Base-by-base conservation (phyloP, 1,140 invertebrate genomes). In the Drosophila subobscura region DNA sequence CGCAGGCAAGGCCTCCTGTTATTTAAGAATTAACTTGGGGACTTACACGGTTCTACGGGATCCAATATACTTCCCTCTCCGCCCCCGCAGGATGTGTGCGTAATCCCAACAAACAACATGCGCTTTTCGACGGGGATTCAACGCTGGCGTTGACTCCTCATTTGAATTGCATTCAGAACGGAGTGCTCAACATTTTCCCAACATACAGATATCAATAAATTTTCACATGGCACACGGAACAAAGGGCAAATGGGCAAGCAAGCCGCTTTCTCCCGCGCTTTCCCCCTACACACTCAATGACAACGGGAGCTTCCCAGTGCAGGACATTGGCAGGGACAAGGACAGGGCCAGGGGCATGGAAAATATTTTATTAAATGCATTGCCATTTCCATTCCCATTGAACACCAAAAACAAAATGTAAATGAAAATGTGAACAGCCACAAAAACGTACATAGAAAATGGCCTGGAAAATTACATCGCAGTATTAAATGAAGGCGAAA, bases 21-120 rank as follows among this genome's bases (percentile, higher is more conserved):
- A 80, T 85, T 88, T 57, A 88, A 88, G 81, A 77, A 86, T 85
- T 61, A 86, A 71, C 77, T 72, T 74, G 47, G 40, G 55, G 47
- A 37, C 64, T 86, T 73, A 80, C 72, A 81, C 29, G 33, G 10
- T 8, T 3, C 29, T 8, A 65, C 66, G 27, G 47, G 16, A 72
- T 58, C 49, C 20, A 40, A n/a, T 25, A 41, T 41, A 12, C 20
- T n/a, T 25, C 12, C 12, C 41, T 16, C 12, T 53, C 20, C 33
- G 41, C n/a, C 20, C 20, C 3, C 33, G 3, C 33, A 37, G 33
- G 33, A 37, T 37, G 33, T 8, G 33, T n/a, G 37, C 22, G 58
- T 50, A 44, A 68, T 63, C 45, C 66, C 40, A 51, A 51, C 56
- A 29, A 59, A 57, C 47, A 53, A 58, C 51, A 72, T 61, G 47